Base-by-base conservation (phyloP, 2,888 invertebrate species). In the Orthosia gracilis region DNA sequence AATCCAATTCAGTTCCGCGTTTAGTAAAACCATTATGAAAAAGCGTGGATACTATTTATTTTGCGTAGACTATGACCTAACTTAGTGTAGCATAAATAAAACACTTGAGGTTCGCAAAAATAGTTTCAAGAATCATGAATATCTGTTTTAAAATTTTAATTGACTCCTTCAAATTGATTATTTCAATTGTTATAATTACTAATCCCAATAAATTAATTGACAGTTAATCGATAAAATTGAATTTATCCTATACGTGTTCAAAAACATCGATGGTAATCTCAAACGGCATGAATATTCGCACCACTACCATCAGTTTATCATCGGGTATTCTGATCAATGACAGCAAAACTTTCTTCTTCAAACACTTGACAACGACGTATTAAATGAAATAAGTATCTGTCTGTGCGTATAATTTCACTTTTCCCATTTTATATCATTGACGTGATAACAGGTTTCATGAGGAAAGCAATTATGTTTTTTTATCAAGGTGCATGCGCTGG, bases 1-100 rank as follows among this genome's bases (percentile, higher is more conserved):
- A 84, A 82, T 78, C 69, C 68, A 86, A 87, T 82, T 83, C 73
- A 91, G 90, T 92, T 93, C 92, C 92, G 92, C 78, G 88, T 93
- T 87, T 85, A 78, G 78, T 71, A 62, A 78, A 85, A 75, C 77
- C 75, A 72, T 77, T 21, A 82, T 58, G 86, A 87, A 88, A 88
- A 83, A 78, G 68, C 69, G 26, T 67, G 23, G 72, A 77, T 71
- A 67, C 63, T 80, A 75, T 83, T 66, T 84, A 78, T 77, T 80
- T 78, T 75, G 49, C 40, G 68, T 69, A 66, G 66, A 78, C 73
- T 69, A 54, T 73, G 67, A 73, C 66, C 76, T 70, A 76, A 78
- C 55, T 65, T 70, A 62, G 68, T 61, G 55, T 61, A 66, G 21
- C 23, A 52, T n/a, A 74, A 58, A 45, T 77, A 55, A 57, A 82